phyloP scores from a whole-genome alignment of 2,888 invertebrate genomes.

The Endotricha flammealis region DNA sequence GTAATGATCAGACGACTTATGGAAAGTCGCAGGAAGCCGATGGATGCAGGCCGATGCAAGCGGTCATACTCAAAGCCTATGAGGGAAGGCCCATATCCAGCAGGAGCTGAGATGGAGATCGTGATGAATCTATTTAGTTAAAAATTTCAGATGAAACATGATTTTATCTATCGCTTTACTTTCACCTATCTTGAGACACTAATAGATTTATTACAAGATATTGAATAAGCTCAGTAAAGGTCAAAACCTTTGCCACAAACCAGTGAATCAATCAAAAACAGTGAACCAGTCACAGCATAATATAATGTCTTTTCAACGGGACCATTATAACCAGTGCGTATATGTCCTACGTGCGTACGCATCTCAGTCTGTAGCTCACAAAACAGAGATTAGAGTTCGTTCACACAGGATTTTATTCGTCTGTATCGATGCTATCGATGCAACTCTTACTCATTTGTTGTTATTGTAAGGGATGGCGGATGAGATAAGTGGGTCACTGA shows the following conservation, averaged over 20 bases:
- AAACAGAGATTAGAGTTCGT: constrained; percentile 77
- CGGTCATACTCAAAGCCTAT: too few species aligned
- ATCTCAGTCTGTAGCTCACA: constrained; percentile 60
- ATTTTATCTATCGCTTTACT: too few species aligned
- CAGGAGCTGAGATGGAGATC: too few species aligned
- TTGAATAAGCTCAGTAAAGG: too few species aligned
- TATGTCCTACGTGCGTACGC: constrained; percentile 52
- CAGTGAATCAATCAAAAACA: not conserved
- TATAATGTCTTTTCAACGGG: constrained; percentile 17
- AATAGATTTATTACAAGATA: too few species aligned
- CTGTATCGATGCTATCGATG: constrained; percentile 73
- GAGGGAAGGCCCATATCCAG: too few species aligned
- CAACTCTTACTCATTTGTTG: constrained; percentile 77
- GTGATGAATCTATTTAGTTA: too few species aligned
- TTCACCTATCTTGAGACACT: too few species aligned
- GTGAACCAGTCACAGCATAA: not conserved
- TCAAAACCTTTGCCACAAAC: not conserved
- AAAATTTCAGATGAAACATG: too few species aligned
- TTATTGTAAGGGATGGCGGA: constrained; percentile 78
- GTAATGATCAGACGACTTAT: too few species aligned
- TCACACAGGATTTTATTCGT: constrained; percentile 78
- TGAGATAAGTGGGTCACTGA: constrained; percentile 78
- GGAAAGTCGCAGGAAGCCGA: too few species aligned
- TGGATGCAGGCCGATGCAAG: too few species aligned
- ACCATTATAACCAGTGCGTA: constrained; percentile 31